These are phyloP conservation scores for Echinops telfairi DNA, from an alignment of 2,113 vertebrate species.

Conservation along the genomic window DNA sequence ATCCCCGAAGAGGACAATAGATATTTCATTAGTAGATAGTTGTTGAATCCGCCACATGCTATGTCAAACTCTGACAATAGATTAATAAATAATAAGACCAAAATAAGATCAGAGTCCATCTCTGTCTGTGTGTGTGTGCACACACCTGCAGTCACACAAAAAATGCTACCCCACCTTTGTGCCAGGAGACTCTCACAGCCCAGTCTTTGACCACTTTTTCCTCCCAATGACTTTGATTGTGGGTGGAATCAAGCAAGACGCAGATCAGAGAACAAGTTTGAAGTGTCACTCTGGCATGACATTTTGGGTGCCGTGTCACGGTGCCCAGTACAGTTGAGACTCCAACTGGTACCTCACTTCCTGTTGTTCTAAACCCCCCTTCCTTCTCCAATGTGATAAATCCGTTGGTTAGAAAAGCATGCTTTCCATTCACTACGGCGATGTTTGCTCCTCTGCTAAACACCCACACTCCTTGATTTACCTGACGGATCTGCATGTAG, in stretches of 20 bases:
- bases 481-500: slow-evolving; percentile 40
- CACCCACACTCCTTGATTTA: slow-evolving; percentile 67
- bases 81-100: neutral
- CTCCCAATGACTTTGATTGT: neutral
- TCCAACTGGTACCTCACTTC: neutral
- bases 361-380: slow-evolving; percentile 3
- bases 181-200: neutral
- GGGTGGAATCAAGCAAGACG: neutral
- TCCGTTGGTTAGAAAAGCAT: neutral
- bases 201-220: neutral
- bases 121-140: neutral
- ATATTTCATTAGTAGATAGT: neutral
- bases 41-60: neutral
- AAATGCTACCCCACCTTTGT: neutral
- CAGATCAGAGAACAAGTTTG: neutral
- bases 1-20: neutral
- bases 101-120: neutral
- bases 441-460: slow-evolving; percentile 20
- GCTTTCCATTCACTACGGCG: neutral
- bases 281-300: slow-evolving; percentile 5
- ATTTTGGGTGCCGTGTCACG: slow-evolving; percentile 54
- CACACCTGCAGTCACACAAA: neutral
- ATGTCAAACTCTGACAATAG: neutral
- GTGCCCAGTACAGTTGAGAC: slow-evolving; percentile 41
- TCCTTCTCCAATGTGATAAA: slow-evolving; percentile 39